These are phyloP conservation scores for Drosophila melanosoma DNA, from an alignment of 2,888 invertebrate species.

Conservation along the genomic window DNA sequence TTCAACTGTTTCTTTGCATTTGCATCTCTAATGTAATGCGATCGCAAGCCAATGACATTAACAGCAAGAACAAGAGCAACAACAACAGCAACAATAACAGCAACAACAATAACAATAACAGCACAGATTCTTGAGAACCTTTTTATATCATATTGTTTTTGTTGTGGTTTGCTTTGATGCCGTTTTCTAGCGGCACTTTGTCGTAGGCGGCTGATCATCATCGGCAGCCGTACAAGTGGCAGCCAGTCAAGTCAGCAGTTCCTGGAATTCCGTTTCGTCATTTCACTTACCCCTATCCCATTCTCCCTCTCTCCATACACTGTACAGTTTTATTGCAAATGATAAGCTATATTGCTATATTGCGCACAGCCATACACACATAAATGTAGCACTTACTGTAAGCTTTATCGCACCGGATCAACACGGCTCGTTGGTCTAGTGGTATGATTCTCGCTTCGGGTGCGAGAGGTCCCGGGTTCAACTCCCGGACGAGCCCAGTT, in stretches of 20 bases:
- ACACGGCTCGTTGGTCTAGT: conserved; percentile 80
- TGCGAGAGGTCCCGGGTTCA: conserved; percentile 83
- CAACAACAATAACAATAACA: too few relatives aligned
- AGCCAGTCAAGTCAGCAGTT: conserved; percentile 7
- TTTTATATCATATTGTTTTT: conserved; percentile 7
- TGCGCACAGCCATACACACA: not conserved
- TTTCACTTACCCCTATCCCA: not conserved
- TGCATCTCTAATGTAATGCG: conserved; percentile 36
- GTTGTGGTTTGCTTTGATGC: conserved; percentile 15
- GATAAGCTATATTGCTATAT: not conserved
- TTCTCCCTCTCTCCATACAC: not conserved
- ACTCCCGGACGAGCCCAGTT: conserved; percentile 80
- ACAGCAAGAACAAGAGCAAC: conserved; percentile 27
- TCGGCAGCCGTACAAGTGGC: conserved; percentile 39
- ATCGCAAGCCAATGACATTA: conserved; percentile 59
- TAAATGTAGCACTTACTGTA: not conserved
- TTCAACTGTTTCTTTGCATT: not conserved
- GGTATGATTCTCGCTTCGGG: conserved; percentile 83
- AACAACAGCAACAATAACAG: conserved; percentile 6
- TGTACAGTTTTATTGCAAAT: not conserved
- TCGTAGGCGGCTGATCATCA: conserved; percentile 61
- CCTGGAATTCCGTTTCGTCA: conserved; percentile 31
- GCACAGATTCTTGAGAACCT: conserved; percentile 42
- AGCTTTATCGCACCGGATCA: rapidly evolving
- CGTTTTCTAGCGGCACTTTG: conserved; percentile 57